Conservation (phyloP, 1,140 invertebrate species). For the Archivesica marissinica region DNA sequence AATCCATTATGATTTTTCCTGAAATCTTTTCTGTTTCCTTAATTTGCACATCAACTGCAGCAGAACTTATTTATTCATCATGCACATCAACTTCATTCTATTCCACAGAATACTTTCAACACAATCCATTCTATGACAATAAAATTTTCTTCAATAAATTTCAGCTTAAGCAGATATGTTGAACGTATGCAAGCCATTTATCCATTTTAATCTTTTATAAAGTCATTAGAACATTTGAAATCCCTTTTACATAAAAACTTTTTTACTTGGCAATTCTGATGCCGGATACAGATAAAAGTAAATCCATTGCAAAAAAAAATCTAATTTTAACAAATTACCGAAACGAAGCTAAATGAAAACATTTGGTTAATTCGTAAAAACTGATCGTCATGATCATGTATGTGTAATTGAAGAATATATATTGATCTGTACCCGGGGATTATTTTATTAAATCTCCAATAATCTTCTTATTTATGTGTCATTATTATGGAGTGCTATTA, state of each 20-base stretch:
- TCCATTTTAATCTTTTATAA: not conserved
- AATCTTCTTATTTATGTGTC: not conserved
- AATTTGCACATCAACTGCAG: too few relatives aligned
- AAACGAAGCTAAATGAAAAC: not conserved
- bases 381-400: not conserved
- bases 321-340: not conserved
- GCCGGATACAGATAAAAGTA: not conserved
- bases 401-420: not conserved
- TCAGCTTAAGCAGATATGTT: too few relatives aligned
- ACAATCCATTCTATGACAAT: too few relatives aligned
- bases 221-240: not conserved
- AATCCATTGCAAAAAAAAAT: not conserved
- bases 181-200: too few relatives aligned
- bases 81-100: too few relatives aligned
- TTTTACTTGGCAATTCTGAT: not conserved
- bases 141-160: too few relatives aligned
- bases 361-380: not conserved
- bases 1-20: too few relatives aligned
- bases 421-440: not conserved
- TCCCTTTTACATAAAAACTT: not conserved
- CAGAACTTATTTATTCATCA: too few relatives aligned
- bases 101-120: too few relatives aligned
- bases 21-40: too few relatives aligned
- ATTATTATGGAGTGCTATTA: not conserved
- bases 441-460: conserved; percentile 14